phyloP scores from a whole-genome alignment of 2,888 invertebrate species.

The Apoderus coryli region DNA sequence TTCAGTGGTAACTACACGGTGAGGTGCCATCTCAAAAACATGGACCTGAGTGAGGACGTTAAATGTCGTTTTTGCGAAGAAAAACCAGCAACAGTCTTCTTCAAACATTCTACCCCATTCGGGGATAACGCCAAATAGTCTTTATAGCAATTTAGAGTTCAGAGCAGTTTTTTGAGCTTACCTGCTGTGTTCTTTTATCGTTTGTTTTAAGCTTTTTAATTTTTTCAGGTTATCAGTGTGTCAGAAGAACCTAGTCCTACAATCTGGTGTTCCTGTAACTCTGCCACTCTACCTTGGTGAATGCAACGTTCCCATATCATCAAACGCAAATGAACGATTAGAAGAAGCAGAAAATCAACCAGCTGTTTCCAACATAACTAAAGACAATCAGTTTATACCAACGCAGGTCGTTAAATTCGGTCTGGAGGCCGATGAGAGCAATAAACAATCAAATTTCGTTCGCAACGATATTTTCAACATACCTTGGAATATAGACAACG shows the following conservation, averaged over 20 bases:
- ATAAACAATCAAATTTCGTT: constrained; percentile 22
- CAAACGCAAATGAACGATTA: too few species aligned
- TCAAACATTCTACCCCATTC: too few species aligned
- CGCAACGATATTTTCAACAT: constrained; percentile 34
- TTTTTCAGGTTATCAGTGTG: constrained; percentile 62
- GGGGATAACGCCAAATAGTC: too few species aligned
- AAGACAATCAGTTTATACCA: constrained; percentile 25
- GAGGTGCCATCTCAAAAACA: too few species aligned
- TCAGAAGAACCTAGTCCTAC: constrained; percentile 55
- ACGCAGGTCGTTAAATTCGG: constrained; percentile 32
- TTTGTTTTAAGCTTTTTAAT: constrained; percentile 1
- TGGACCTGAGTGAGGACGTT: too few species aligned
- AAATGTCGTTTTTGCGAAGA: too few species aligned
- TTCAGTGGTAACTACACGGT: too few species aligned
- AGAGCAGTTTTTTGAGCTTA: too few species aligned
- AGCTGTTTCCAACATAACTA: constrained; percentile 5
- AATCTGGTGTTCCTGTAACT: constrained; percentile 57
- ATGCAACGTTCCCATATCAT: constrained; percentile 50
- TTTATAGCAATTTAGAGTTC: too few species aligned
- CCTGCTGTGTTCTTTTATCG: too few species aligned
- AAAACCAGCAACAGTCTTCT: too few species aligned
- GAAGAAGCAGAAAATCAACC: constrained; percentile 14
- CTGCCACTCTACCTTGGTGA: constrained; percentile 64
- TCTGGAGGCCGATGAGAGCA: constrained; percentile 23
- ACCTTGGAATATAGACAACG: constrained; percentile 38